Percentiles rank a stretch among this genome's conserved stretches.
phyloP scores from a whole-genome alignment of 1,140 invertebrate genomes.

The Leptopilina boulardi region DNA sequence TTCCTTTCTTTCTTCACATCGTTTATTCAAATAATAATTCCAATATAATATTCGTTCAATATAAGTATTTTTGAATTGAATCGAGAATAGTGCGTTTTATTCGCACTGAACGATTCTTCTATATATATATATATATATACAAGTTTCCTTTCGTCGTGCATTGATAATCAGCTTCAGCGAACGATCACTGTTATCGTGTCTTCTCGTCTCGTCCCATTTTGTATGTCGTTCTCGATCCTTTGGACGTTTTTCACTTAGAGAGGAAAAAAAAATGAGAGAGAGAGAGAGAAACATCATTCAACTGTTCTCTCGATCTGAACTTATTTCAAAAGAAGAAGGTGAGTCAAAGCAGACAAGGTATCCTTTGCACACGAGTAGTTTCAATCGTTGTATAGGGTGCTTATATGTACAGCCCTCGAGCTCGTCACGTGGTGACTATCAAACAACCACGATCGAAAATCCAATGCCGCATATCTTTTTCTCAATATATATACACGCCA shows the following conservation, averaged over 20 bases:
- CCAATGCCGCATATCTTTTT: constrained; percentile 56
- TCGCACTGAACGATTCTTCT: background rate
- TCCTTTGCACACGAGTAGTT: constrained; percentile 57
- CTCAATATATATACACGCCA: too few relatives aligned
- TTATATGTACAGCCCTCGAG: constrained; percentile 55
- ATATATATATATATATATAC: too few relatives aligned
- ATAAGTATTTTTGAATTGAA: too few relatives aligned
- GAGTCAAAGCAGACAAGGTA: constrained; percentile 40
- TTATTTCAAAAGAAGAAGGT: background rate
- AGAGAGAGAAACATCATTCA: constrained; percentile 10
- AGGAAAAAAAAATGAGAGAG: too few relatives aligned
- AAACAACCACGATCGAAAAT: constrained; percentile 59
- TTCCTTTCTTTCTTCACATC: too few relatives aligned
- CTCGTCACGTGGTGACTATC: constrained; percentile 56
- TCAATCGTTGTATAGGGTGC: constrained; percentile 53
- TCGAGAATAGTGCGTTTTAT: constrained; percentile 6
- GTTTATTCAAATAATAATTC: too few relatives aligned
- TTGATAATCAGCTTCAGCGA: constrained; percentile 58
- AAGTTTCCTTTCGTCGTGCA: constrained; percentile 46
- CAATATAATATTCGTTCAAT: too few relatives aligned
- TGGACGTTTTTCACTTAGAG: constrained; percentile 21
- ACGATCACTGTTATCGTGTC: constrained; percentile 36
- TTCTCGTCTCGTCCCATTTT: constrained; percentile 32
- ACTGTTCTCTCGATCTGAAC: background rate
- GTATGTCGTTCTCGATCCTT: constrained; percentile 10